Evolutionary conservation across 2,888 invertebrate genomes (phyloP).

Genomic region (Lasioglossum villosulum): DNA sequence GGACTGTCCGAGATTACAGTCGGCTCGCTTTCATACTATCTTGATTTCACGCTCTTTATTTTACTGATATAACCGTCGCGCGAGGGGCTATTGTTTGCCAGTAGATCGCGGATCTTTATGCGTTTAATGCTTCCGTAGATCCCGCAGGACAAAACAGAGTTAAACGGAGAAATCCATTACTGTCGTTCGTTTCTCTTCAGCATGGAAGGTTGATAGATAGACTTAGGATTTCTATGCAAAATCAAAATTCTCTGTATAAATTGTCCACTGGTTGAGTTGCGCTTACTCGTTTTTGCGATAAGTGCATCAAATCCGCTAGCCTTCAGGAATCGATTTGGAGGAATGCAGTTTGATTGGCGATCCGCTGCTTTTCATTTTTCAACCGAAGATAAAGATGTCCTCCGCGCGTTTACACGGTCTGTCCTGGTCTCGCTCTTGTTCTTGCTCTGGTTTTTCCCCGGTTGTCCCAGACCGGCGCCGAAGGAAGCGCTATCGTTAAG

Average conservation of each 20-base stretch:
- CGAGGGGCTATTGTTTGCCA: not conserved
- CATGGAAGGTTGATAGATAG: too few species aligned
- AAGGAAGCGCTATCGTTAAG: conserved; percentile 21
- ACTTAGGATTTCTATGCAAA: too few species aligned
- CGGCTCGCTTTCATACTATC: not conserved
- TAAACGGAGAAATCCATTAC: too few species aligned
- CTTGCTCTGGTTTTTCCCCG: not conserved
- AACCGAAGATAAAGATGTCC: conserved; percentile 23
- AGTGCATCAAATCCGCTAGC: not conserved
- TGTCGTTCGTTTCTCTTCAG: too few species aligned
- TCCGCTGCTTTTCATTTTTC: conserved; percentile 14
- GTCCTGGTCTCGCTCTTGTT: conserved; percentile 2
- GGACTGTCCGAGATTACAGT: not conserved
- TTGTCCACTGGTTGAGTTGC: too few species aligned
- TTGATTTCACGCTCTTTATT: not conserved
- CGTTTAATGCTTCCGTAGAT: not conserved
- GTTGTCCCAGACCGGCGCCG: not conserved
- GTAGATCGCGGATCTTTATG: not conserved
- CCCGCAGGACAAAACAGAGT: not conserved
- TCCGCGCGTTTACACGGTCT: conserved; percentile 13
- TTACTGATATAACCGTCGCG: not conserved
- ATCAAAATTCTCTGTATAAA: too few species aligned
- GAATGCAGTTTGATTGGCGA: not conserved
- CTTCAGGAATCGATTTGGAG: not conserved
- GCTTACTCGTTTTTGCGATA: too few species aligned